A percentile compares a stretch with the other conserved stretches of the same genome.
These are phyloP conservation scores for Odontocerum albicorne DNA, from an alignment of 2,888 invertebrate genomes.

Conservation along the genomic window DNA sequence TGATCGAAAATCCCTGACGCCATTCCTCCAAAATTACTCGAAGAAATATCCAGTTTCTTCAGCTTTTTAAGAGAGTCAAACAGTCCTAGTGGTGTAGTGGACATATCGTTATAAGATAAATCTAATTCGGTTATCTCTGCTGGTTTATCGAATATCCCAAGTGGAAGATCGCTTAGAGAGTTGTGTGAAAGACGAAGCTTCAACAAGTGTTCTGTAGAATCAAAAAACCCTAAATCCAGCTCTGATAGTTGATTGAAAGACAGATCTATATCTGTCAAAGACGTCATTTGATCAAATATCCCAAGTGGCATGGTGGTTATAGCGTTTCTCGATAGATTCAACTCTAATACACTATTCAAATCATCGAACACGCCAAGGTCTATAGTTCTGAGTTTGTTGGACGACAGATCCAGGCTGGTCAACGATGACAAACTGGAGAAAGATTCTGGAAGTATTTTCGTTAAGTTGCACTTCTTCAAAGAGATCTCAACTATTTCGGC, in stretches of 20 bases:
- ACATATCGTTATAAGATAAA: conserved; percentile 26
- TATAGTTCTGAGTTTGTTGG: conserved; percentile 7
- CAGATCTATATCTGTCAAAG: conserved; percentile 21
- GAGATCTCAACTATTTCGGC: conserved; percentile 6
- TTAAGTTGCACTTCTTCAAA: conserved; percentile 16
- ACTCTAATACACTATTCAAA: conserved; percentile 12
- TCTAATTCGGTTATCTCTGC: conserved; percentile 8
- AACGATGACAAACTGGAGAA: conserved; percentile 19
- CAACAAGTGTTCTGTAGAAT: conserved; percentile 5
- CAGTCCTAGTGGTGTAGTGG: conserved; percentile 19
- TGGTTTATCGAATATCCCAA: conserved; percentile 26
- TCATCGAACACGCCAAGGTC: conserved; percentile 21
- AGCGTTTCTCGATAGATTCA: conserved; percentile 22
- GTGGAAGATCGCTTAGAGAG: conserved; percentile 12
- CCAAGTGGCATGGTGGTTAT: conserved; percentile 16
- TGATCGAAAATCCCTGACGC: conserved; percentile 30
- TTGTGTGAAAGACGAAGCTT: conserved; percentile 16
- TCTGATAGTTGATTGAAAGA: conserved; percentile 19
- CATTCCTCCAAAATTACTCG: conserved; percentile 20
- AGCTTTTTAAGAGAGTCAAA: conserved; percentile 23
- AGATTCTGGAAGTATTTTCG: conserved; percentile 9
- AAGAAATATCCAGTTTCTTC: conserved; percentile 10
- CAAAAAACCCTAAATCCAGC: conserved; percentile 20
- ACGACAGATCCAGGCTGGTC: conserved; percentile 22
- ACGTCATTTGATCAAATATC: conserved; percentile 23